Percentiles rank a stretch among this genome's conserved stretches.
These are phyloP conservation scores for Tolmerus cingulatus DNA, from an alignment of 2,888 invertebrate genomes.

Conservation along the genomic window DNA sequence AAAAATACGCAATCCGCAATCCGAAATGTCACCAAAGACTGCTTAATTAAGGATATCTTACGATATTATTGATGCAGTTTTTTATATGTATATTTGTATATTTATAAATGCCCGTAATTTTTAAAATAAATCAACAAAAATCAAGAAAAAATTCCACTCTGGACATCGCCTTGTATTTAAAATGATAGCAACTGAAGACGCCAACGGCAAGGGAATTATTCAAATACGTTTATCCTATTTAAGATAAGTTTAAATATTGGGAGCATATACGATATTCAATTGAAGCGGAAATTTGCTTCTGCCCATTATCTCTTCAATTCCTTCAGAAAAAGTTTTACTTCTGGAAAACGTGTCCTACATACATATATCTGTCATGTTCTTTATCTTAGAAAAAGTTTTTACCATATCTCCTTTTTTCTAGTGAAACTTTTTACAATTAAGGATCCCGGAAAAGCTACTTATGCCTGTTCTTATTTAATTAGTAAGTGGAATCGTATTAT, in stretches of 20 bases:
- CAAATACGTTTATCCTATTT: not conserved
- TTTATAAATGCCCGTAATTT: too few relatives aligned
- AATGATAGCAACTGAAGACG: not conserved
- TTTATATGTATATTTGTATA: too few relatives aligned
- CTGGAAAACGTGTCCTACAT: not conserved
- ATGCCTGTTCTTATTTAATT: not conserved
- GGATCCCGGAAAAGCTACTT: not conserved
- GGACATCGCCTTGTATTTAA: not conserved
- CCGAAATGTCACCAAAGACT: too few relatives aligned
- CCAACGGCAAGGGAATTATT: not conserved
- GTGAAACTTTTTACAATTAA: not conserved
- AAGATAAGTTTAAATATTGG: not conserved
- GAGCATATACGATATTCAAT: not conserved
- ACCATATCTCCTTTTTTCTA: not conserved
- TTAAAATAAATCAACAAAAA: not conserved
- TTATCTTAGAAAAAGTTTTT: not conserved
- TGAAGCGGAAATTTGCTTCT: not conserved
- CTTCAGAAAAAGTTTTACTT: not conserved
- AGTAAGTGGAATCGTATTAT: not conserved
- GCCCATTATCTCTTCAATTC: too few relatives aligned
- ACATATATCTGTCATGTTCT: too few relatives aligned
- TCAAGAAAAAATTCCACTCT: not conserved
- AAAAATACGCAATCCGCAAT: too few relatives aligned
- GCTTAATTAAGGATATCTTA: too few relatives aligned
- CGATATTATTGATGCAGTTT: too few relatives aligned